Base-by-base conservation (phyloP, 2,888 invertebrate species). In the Myopa testacea region DNA sequence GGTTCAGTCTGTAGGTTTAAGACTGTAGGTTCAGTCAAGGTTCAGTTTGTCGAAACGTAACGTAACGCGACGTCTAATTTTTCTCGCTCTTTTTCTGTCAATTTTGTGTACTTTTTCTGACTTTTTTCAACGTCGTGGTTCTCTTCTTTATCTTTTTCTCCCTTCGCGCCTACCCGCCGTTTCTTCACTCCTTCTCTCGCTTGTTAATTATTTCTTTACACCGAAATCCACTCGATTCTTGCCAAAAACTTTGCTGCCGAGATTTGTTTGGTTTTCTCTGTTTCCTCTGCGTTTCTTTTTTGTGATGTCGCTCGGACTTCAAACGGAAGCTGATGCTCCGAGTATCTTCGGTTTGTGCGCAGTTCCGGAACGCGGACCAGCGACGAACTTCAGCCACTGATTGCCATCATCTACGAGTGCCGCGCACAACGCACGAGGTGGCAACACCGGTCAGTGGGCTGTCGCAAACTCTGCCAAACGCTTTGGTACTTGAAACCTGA, bases 281-380 rank as follows among this genome's bases (percentile, higher is more conserved):
- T 19, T 62, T 62, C 37, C n/a, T 75, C 37, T 68, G 67, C 19
- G 14, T 67, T 37, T 68, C 8, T 26, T 38, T 19, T n/a, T 65
- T 12, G 26, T 65, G 60, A 6, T 60, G 60, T 19, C 60, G 12
- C 34, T 71, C 26, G 14, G 38, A 69, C 60, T 75, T 52, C 16
- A 37, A 72, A 75, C 78, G 78, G 75, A 78, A 75, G 78, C 58
- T 75, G 78, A 19, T 34, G 19, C 65, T 72, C 45, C 60, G 73
- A 77, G 68, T 40, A 70, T 78, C 78, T 75, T 71, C 34, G 45
- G 78, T 75, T 72, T 77, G 80, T 79, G 80, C 80, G 78, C 77
- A 80, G 77, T 79, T 80, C 80, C 80, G 80, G 79, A 80, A 80
- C 80, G 74, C 26, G 58, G 40, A 52, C 67, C 58, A n/a, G n/a